Conservation (phyloP, 2,888 invertebrate species). For the Apantesis nais region DNA sequence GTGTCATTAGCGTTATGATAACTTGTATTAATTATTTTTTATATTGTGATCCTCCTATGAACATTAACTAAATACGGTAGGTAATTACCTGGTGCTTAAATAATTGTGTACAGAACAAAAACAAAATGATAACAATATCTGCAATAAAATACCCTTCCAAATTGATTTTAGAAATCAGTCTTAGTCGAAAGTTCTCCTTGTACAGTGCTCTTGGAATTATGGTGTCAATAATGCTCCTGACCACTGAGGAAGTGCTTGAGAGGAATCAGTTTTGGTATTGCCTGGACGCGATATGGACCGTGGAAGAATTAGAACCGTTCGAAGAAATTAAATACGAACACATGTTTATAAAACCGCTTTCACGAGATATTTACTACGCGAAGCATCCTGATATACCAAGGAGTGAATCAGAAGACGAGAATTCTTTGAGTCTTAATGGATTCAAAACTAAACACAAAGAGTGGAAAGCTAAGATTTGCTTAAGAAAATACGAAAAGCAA, state of each 20-base stretch:
- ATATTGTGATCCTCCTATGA: background rate
- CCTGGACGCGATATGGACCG: slow-evolving; percentile 73
- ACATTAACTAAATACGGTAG: slow-evolving; percentile 14
- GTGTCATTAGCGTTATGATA: background rate
- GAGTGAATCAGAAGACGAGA: slow-evolving; percentile 80
- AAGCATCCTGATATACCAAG: slow-evolving; percentile 76
- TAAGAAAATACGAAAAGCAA: slow-evolving; percentile 62
- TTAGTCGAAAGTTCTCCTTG: slow-evolving; percentile 19
- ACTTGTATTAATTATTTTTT: slow-evolving; percentile 10
- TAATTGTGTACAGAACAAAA: slow-evolving; percentile 32
- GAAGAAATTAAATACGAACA: slow-evolving; percentile 75
- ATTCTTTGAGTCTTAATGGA: slow-evolving; percentile 67
- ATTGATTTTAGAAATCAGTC: slow-evolving; percentile 24
- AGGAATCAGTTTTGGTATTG: slow-evolving; percentile 76
- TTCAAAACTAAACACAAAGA: slow-evolving; percentile 70
- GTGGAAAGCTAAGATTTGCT: slow-evolving; percentile 72
- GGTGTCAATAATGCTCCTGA: slow-evolving; percentile 75
- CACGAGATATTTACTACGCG: slow-evolving; percentile 75
- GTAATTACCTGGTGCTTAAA: slow-evolving; percentile 25
- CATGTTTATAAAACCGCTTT: slow-evolving; percentile 67
- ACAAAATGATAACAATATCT: slow-evolving; percentile 22
- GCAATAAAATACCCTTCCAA: slow-evolving; percentile 14
- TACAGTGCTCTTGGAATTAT: slow-evolving; percentile 53
- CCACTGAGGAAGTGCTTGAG: slow-evolving; percentile 77
- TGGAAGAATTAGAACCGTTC: slow-evolving; percentile 77